A percentile compares a stretch with the other conserved stretches of the same genome.
phyloP scores from a whole-genome alignment of 2,797 vertebrate species.

The Sebastes steindachneri region DNA sequence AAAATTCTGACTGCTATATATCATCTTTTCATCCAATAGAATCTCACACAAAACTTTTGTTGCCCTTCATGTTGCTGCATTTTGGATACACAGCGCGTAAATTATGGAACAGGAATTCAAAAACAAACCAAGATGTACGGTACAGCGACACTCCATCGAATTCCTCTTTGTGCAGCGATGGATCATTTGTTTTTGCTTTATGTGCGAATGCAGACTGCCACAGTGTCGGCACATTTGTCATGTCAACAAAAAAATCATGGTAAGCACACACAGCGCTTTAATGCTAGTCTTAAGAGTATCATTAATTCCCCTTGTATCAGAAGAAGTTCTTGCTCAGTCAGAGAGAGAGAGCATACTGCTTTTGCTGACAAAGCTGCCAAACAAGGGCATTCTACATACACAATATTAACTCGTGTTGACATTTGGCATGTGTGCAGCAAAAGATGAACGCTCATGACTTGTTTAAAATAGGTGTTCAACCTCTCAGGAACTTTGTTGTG shows the following conservation, averaged over 20 bases:
- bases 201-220: neutral
- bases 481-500: neutral
- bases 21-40: neutral
- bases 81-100: neutral
- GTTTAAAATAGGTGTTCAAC: neutral
- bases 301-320: neutral
- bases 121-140: neutral
- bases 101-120: neutral
- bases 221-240: conserved; percentile 9
- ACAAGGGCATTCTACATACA: neutral
- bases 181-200: neutral
- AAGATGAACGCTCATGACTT: neutral
- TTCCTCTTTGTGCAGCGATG: neutral
- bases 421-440: neutral
- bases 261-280: neutral
- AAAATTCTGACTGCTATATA: neutral
- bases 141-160: neutral
- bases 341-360: neutral
- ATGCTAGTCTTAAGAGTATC: neutral
- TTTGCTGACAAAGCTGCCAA: neutral
- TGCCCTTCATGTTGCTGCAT: neutral
- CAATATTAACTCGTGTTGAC: neutral
- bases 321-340: neutral
- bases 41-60: neutral
- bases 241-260: conserved; percentile 4